phyloP scores from a whole-genome alignment of 2,888 invertebrate genomes.

The Aporophyla nigra region DNA sequence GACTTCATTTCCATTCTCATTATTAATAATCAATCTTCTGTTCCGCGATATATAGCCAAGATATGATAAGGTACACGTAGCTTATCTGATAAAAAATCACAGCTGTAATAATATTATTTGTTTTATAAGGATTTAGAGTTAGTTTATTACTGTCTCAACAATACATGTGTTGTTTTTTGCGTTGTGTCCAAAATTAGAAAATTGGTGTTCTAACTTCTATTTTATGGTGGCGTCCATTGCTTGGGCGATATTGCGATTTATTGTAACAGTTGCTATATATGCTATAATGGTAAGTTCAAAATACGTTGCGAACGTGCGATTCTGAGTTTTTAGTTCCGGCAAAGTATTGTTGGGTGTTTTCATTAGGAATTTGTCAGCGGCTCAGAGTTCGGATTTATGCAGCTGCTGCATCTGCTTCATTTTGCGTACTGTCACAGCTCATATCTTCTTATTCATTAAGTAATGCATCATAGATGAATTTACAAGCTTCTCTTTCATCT shows the following conservation, averaged over 20 bases:
- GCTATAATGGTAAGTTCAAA: not conserved
- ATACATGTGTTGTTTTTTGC: not conserved
- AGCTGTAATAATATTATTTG: slow-evolving; percentile 14
- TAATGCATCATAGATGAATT: slow-evolving; percentile 1
- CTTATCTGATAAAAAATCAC: slow-evolving; percentile 25
- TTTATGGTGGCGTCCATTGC: not conserved
- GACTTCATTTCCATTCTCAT: slow-evolving; percentile 18
- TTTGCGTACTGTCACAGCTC: not conserved
- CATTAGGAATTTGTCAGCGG: no score
- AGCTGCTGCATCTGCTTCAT: not conserved
- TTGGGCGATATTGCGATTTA: not conserved
- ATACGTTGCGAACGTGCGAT: not conserved
- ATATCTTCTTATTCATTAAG: not conserved
- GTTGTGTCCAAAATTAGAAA: not conserved
- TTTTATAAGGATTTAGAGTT: not conserved
- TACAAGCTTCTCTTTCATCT: slow-evolving; percentile 11
- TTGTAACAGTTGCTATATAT: not conserved
- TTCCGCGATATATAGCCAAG: slow-evolving; percentile 4
- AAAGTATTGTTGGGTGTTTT: no score
- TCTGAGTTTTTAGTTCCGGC: no score
- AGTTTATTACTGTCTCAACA: not conserved
- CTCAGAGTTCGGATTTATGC: not conserved
- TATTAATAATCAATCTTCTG: slow-evolving; percentile 12
- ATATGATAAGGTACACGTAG: slow-evolving; percentile 23
- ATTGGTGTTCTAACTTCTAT: not conserved